phyloP scores from a whole-genome alignment of 2,113 vertebrate genomes.

The Poeciliopsis retropinna region DNA sequence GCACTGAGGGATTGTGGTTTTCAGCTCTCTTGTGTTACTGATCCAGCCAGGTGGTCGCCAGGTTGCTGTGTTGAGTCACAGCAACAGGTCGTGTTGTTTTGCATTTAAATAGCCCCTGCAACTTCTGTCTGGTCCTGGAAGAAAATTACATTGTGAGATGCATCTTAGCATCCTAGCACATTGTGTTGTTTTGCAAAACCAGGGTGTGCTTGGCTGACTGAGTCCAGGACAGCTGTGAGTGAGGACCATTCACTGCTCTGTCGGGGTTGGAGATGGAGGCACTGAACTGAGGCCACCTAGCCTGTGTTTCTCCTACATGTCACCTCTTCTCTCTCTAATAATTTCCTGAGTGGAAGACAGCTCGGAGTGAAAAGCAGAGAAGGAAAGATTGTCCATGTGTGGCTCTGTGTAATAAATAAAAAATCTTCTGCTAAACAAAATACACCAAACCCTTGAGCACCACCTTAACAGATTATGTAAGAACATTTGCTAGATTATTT shows the following conservation, averaged over 20 bases:
- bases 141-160: constrained; percentile 44
- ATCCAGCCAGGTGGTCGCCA: constrained; percentile 47
- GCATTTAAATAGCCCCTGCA: constrained; percentile 65
- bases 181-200: constrained; percentile 55
- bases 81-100: constrained; percentile 60
- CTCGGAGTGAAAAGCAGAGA: constrained; percentile 38
- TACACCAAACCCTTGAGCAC: constrained; percentile 13
- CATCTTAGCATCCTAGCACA: constrained; percentile 57
- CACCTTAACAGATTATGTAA: constrained; percentile 44
- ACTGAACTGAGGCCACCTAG: constrained; percentile 69
- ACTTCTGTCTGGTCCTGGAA: constrained; percentile 30
- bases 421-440: constrained; percentile 31
- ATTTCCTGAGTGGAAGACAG: constrained; percentile 49
- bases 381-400: not conserved
- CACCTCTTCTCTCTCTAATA: constrained; percentile 59
- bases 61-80: constrained; percentile 21
- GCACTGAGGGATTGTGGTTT: not conserved
- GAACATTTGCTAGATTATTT: constrained; percentile 31
- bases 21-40: constrained; percentile 10
- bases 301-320: constrained; percentile 54
- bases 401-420: not conserved
- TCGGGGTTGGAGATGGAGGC: constrained; percentile 65
- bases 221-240: constrained; percentile 67
- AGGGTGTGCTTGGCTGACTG: constrained; percentile 65
- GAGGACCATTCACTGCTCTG: constrained; percentile 65